Percentiles rank a stretch among this genome's conserved stretches.
Evolutionary conservation across 2,113 vertebrate species (phyloP).

Genomic region (Indicator indicator): DNA sequence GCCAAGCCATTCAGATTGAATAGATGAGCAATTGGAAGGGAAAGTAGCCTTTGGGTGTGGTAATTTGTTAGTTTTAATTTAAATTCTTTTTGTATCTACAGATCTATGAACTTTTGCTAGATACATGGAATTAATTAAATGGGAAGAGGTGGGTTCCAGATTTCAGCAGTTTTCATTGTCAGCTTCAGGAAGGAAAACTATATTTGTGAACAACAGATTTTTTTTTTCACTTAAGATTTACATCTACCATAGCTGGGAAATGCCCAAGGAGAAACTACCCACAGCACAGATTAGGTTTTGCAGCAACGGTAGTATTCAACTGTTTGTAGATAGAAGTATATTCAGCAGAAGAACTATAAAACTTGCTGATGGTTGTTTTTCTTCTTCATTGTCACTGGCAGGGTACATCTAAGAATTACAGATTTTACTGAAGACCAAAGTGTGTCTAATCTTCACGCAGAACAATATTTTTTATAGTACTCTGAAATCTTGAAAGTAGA

Average conservation of each 20-base stretch:
- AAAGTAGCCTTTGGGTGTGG: background rate
- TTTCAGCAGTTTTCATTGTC: background rate
- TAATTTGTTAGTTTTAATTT: background rate
- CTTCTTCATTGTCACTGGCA: background rate
- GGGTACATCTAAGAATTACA: background rate
- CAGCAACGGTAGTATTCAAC: background rate
- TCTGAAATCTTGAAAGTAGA: background rate
- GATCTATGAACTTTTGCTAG: background rate
- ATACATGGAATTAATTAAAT: background rate
- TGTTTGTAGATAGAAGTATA: background rate
- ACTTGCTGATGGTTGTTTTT: background rate
- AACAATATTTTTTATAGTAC: background rate
- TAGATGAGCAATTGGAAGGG: background rate
- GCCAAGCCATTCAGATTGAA: background rate
- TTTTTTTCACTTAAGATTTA: background rate
- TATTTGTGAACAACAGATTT: background rate
- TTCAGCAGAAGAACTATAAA: fast-evolving
- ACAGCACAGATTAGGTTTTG: background rate
- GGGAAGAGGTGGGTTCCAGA: background rate
- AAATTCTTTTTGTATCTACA: background rate
- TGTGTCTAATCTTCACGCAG: background rate
- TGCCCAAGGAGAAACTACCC: background rate
- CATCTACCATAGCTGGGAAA: background rate
- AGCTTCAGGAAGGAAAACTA: background rate
- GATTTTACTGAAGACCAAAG: background rate